Evolutionary conservation across 1,140 invertebrate species (phyloP).

Genomic region (Scaptomyza pallida): DNA sequence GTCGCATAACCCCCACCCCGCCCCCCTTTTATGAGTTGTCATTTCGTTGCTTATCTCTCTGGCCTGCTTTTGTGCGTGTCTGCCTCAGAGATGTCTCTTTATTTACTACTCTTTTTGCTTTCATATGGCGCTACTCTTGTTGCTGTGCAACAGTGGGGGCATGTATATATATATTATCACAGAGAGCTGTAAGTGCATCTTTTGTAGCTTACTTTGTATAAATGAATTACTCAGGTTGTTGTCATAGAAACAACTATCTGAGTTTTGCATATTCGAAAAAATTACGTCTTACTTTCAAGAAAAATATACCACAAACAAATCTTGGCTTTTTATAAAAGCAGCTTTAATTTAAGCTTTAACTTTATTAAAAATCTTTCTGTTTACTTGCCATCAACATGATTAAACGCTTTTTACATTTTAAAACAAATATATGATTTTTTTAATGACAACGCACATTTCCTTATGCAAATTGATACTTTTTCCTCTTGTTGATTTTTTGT

Average conservation of each 20-base stretch:
- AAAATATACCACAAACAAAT: no score
- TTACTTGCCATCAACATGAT: no score
- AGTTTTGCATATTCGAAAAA: no score
- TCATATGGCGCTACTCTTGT: background rate
- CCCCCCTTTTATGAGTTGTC: constrained; percentile 8
- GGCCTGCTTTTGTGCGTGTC: constrained; percentile 1
- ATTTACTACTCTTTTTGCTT: background rate
- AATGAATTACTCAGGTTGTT: no score
- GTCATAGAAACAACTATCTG: no score
- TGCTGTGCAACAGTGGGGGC: background rate
- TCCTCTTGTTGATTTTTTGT: background rate
- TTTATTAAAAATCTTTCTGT: no score
- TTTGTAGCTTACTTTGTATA: background rate
- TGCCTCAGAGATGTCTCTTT: constrained; percentile 7
- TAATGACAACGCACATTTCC: background rate
- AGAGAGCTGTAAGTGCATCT: background rate
- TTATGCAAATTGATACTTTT: constrained; percentile 6
- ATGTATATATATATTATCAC: constrained; percentile 8
- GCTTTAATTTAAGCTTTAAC: no score
- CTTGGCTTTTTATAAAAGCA: no score
- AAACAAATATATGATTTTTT: background rate
- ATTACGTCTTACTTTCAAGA: no score
- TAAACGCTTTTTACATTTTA: background rate
- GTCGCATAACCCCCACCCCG: no score
- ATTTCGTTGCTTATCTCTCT: constrained; percentile 11